These are phyloP conservation scores for Tyrannus savana DNA, from an alignment of 2,113 vertebrate genomes.

Conservation along the genomic window DNA sequence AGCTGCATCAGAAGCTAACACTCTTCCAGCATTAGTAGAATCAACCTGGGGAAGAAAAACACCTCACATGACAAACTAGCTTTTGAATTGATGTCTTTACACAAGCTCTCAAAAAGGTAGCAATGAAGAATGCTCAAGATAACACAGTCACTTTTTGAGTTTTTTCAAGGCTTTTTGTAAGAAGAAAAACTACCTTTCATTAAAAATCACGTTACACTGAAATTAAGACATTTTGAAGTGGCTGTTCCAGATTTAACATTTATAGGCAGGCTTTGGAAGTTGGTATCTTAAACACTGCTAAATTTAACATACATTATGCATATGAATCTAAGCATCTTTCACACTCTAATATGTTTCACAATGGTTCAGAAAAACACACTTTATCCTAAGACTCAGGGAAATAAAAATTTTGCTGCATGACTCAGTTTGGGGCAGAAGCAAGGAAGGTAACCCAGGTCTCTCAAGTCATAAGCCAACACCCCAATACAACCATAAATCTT, in stretches of 20 bases:
- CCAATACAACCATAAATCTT: not conserved
- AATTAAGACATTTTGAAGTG: not conserved
- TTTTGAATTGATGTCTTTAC: not conserved
- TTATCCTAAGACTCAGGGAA: not conserved
- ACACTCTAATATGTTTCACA: not conserved
- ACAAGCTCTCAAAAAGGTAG: not conserved
- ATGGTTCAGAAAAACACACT: not conserved
- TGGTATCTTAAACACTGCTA: not conserved
- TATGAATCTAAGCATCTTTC: not conserved
- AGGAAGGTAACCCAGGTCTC: not conserved
- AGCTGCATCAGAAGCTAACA: conserved; percentile 92
- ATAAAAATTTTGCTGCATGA: not conserved
- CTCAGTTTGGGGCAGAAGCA: not conserved
- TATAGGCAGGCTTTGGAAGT: not conserved
- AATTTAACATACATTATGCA: not conserved
- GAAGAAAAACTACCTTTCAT: not conserved
- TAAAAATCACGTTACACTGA: not conserved
- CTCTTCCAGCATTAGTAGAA: conserved; percentile 85
- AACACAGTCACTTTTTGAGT: not conserved
- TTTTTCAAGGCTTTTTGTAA: not conserved
- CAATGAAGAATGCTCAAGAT: not conserved
- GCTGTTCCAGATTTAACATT: not conserved
- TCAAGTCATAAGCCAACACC: not conserved
- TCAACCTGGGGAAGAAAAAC: conserved; percentile 83
- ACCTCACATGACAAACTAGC: not conserved